Evolutionary conservation across 2,888 invertebrate species (phyloP).

Genomic region (Lamproptera curius): DNA sequence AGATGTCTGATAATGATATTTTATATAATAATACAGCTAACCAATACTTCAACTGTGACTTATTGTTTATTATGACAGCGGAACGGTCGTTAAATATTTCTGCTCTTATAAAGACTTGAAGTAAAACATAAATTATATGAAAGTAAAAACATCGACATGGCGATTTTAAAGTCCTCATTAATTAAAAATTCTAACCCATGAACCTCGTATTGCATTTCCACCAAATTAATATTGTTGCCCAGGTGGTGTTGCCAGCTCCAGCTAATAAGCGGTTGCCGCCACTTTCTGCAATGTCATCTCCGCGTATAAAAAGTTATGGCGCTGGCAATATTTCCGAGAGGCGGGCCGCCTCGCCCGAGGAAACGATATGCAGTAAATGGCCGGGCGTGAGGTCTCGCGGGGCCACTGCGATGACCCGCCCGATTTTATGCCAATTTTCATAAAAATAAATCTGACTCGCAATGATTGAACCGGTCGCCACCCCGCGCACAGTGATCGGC

Average conservation of each 20-base stretch:
- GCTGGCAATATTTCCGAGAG: constrained; percentile 71
- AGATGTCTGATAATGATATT: too few species aligned
- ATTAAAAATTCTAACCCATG: too few species aligned
- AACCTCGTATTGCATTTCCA: too few species aligned
- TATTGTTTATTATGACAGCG: too few species aligned
- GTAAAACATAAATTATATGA: not conserved
- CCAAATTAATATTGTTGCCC: too few species aligned
- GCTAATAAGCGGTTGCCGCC: constrained; percentile 43
- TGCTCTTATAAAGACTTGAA: not conserved
- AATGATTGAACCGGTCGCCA: constrained; percentile 77
- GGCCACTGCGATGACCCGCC: constrained; percentile 71
- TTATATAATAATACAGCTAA: too few species aligned
- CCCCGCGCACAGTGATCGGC: constrained; percentile 63
- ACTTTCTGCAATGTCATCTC: constrained; percentile 76
- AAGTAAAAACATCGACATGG: not conserved
- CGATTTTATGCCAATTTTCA: constrained; percentile 78
- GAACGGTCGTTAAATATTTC: not conserved
- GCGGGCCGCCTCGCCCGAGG: constrained; percentile 47
- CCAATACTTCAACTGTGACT: too few species aligned
- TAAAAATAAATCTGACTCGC: constrained; percentile 77
- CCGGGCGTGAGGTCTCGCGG: constrained; percentile 74
- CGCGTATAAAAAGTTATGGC: constrained; percentile 79
- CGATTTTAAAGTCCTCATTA: too few species aligned
- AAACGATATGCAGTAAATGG: constrained; percentile 78
- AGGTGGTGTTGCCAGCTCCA: constrained; percentile 39